A percentile compares a stretch with the other conserved stretches of the same genome.
Evolutionary conservation across 2,797 vertebrate species (phyloP).

Genomic region (Scomberomorus guttatus): DNA sequence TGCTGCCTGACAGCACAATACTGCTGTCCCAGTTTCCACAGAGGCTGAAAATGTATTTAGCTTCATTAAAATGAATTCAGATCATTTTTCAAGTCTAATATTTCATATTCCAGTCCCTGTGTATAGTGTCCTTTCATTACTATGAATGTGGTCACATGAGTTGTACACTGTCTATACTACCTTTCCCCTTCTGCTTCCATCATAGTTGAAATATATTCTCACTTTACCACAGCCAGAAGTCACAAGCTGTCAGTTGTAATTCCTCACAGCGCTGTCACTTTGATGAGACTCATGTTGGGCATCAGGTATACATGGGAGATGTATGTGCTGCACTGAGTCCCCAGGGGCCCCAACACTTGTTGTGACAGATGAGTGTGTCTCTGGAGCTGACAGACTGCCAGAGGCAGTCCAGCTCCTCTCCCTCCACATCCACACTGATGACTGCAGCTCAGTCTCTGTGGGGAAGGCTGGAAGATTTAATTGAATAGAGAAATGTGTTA

Average conservation of each 20-base stretch:
- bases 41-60: background rate
- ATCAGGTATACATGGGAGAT: background rate
- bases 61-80: background rate
- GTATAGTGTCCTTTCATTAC: background rate
- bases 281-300: background rate
- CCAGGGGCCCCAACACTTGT: too few species aligned
- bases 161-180: background rate
- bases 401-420: background rate
- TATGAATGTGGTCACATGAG: background rate
- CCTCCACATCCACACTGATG: background rate
- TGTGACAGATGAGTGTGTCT: constrained; percentile 5
- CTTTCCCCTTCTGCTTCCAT: background rate
- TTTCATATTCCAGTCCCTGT: background rate
- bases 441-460: background rate
- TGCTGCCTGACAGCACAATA: background rate
- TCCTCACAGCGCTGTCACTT: background rate
- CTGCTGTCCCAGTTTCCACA: constrained; percentile 16
- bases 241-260: constrained; percentile 1
- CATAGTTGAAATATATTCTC: background rate
- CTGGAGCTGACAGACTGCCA: constrained; percentile 3
- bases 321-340: background rate
- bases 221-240: background rate
- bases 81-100: background rate
- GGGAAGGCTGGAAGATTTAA: background rate
- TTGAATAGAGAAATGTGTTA: background rate